Evolutionary conservation across 2,113 vertebrate genomes (phyloP).

Genomic region (Barnardius zonarius): DNA sequence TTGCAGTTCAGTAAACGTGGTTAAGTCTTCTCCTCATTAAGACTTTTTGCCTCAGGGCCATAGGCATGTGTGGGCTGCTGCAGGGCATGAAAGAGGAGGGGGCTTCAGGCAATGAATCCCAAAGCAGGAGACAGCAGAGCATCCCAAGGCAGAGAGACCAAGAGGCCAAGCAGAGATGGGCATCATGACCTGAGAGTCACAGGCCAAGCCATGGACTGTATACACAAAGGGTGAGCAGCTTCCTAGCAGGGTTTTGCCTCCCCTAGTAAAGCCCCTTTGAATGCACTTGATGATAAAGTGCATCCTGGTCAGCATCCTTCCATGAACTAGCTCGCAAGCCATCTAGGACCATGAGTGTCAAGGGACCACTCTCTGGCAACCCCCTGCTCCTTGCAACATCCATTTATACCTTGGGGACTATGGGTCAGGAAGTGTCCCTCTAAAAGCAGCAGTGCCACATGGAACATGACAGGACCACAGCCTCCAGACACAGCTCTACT

Average conservation of each 20-base stretch:
- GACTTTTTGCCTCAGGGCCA: neutral
- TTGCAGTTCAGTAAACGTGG: neutral
- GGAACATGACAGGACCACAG: neutral
- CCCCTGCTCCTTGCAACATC: neutral
- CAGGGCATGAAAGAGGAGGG: rapidly evolving
- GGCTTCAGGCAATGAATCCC: neutral
- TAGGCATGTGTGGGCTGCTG: rapidly evolving
- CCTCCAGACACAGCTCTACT: neutral
- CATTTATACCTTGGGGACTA: neutral
- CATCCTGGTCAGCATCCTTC: neutral
- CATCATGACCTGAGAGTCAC: neutral
- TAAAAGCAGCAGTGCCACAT: rapidly evolving
- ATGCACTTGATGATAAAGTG: neutral
- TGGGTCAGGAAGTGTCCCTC: neutral
- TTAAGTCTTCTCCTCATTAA: conserved; percentile 28
- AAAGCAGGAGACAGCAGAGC: neutral
- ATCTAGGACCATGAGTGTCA: neutral
- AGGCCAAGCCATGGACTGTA: neutral
- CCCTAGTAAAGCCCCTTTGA: neutral
- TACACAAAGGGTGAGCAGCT: neutral
- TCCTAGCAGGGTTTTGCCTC: neutral
- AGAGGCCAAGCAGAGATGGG: neutral
- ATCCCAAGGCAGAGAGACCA: neutral
- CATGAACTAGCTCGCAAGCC: rapidly evolving
- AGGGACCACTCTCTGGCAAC: neutral